A percentile compares a stretch with the other conserved stretches of the same genome.
Evolutionary conservation across 2,113 vertebrate genomes (phyloP).

Genomic region (Engystomops pustulosus): DNA sequence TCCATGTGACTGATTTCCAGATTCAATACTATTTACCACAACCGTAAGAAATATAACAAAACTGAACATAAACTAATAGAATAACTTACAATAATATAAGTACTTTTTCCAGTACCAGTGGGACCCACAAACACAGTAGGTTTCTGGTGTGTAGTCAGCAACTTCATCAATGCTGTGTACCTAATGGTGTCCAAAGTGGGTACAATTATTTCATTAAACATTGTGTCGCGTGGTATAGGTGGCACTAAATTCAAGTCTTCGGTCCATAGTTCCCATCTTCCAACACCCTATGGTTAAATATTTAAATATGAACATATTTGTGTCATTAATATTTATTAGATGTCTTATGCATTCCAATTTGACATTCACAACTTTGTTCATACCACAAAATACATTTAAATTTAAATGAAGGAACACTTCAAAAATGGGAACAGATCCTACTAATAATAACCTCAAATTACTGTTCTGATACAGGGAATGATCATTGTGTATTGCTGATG

Average conservation of each 20-base stretch:
- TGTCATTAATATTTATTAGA: background rate
- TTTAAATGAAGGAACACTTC: too few relatives aligned
- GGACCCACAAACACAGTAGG: conserved; percentile 86
- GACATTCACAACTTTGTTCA: too few relatives aligned
- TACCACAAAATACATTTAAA: too few relatives aligned
- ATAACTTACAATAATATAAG: conserved; percentile 87
- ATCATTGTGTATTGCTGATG: too few relatives aligned
- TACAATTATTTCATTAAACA: conserved; percentile 92
- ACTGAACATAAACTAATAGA: background rate
- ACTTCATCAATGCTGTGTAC: conserved; percentile 82
- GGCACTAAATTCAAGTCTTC: conserved; percentile 75
- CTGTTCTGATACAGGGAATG: too few relatives aligned
- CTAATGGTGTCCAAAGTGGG: conserved; percentile 89
- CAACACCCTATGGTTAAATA: conserved; percentile 75
- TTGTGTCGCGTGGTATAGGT: conserved; percentile 78
- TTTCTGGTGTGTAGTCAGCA: conserved; percentile 86
- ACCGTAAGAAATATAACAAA: background rate
- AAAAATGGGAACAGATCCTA: too few relatives aligned
- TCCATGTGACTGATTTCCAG: background rate
- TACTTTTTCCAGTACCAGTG: conserved; percentile 91
- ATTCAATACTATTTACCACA: background rate
- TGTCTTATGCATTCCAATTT: too few relatives aligned
- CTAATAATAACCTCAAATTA: too few relatives aligned
- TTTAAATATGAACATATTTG: background rate
- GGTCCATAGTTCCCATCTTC: conserved; percentile 87